Base-by-base conservation (phyloP, 2,113 vertebrate genomes). In the Centropus unirufus region DNA sequence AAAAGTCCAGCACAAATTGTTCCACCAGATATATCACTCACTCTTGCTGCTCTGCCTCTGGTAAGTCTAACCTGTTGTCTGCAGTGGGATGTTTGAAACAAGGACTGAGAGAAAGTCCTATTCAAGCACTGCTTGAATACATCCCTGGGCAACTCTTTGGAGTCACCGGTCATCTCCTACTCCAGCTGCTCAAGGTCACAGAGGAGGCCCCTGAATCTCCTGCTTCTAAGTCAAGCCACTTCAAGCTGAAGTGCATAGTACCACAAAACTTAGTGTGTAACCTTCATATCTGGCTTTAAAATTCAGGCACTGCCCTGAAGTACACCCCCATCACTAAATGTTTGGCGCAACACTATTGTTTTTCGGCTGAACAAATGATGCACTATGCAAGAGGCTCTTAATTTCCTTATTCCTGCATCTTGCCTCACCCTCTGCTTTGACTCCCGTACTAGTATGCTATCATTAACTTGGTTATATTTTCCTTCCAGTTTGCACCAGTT, bases 391-490 rank as follows among this genome's bases (percentile, higher is more conserved):
- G 10, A 23, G 4, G 6, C 7, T 18, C 23, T 36, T 61, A 4
- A 51, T 55, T 92, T 78, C 55, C 24, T 55, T 20, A 32, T 20
- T 61, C 44, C 70, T 52, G 30, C 30, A 29, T 3, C 11, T 69
- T 73, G 64, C 29, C 55, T 55, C 36, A 24, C 22, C 17, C 72
- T 74, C 39, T 63, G 21, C 69, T 68, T 39, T 66, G n/a, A 8
- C 16, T 52, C n/a, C 23, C 46, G 3, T 16, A 32, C 14, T 58
- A 40, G 49, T 19, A 6, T 19, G 59, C 52, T 59, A 55, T 51
- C 20, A 42, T 54, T 51, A 36, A 21, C 7, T 12, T 12, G 4
- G 20, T 30, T 0, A 0, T 34, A 4, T 52, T 81, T 90, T 74
- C 26, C 34, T 84, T 62, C n/a, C 2, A 9, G 8, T 68, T 64